These are phyloP conservation scores for Emydura subglobosa DNA, from an alignment of 2,113 vertebrate genomes.

Conservation along the genomic window DNA sequence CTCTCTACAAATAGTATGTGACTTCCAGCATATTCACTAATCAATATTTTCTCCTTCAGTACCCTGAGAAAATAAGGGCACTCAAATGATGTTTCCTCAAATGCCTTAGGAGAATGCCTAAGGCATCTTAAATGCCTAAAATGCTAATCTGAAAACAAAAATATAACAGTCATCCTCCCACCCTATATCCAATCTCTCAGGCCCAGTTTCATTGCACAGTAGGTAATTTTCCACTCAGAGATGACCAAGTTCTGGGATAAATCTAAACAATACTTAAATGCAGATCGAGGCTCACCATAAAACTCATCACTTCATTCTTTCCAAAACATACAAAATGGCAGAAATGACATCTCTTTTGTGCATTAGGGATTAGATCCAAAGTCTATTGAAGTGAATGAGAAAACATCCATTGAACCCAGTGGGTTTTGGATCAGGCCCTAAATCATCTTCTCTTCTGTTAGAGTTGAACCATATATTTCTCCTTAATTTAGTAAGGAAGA, in stretches of 20 bases:
- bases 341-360: not conserved
- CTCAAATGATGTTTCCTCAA: conserved; percentile 68
- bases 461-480: not conserved
- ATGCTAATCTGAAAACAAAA: conserved; percentile 7
- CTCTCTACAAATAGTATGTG: conserved; percentile 61
- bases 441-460: not conserved
- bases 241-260: not conserved
- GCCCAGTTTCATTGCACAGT: not conserved
- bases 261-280: conserved; percentile 21
- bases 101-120: conserved; percentile 64
- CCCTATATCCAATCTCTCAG: not conserved
- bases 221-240: conserved; percentile 7
- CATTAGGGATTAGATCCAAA: not conserved
- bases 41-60: conserved; percentile 79
- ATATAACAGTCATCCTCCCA: not conserved
- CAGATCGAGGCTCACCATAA: not conserved
- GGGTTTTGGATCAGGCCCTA: not conserved
- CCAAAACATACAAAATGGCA: conserved; percentile 1
- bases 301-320: conserved; percentile 10
- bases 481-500: not conserved
- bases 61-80: conserved; percentile 70
- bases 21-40: conserved; percentile 67
- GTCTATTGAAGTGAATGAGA: not conserved
- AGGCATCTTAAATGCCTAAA: conserved; percentile 58
- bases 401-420: not conserved